These are phyloP conservation scores for Frankliniella fusca DNA, from an alignment of 2,888 invertebrate species.

Conservation along the genomic window DNA sequence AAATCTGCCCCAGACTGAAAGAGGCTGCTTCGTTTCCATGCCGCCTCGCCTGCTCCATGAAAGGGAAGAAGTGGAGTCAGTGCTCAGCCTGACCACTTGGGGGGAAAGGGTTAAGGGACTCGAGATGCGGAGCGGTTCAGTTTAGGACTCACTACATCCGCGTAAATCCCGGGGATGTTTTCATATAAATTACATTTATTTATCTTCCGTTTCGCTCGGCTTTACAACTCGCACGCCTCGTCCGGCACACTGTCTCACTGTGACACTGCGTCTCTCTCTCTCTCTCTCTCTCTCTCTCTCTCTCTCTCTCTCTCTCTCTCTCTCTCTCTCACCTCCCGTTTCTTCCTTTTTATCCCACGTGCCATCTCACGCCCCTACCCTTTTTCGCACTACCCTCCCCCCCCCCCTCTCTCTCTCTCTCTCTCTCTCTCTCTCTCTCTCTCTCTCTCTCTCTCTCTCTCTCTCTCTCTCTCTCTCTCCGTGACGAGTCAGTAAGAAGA, in stretches of 20 bases:
- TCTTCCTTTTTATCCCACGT: background rate
- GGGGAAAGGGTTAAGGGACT: too few relatives aligned
- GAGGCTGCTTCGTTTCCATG: too few relatives aligned
- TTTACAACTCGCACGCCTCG: background rate
- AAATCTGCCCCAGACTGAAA: too few relatives aligned
- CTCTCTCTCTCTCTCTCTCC: background rate
- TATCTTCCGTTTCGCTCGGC: background rate
- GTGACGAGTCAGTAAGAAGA: conserved; percentile 22
- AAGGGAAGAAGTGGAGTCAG: too few relatives aligned
- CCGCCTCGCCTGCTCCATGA: too few relatives aligned
- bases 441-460: background rate
- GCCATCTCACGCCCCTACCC: background rate
- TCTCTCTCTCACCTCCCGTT: background rate
- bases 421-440: background rate
- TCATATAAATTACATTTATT: conserved; percentile 3
- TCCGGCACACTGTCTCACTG: background rate
- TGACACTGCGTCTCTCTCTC: background rate
- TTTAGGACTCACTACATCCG: background rate
- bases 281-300: background rate
- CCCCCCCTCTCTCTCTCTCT: background rate
- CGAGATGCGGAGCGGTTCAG: too few relatives aligned
- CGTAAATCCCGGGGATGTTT: background rate
- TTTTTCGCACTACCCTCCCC: background rate
- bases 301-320: background rate
- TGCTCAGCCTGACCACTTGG: too few relatives aligned